These are phyloP conservation scores for Apeira syringaria DNA, from an alignment of 2,888 invertebrate species.

Conservation along the genomic window DNA sequence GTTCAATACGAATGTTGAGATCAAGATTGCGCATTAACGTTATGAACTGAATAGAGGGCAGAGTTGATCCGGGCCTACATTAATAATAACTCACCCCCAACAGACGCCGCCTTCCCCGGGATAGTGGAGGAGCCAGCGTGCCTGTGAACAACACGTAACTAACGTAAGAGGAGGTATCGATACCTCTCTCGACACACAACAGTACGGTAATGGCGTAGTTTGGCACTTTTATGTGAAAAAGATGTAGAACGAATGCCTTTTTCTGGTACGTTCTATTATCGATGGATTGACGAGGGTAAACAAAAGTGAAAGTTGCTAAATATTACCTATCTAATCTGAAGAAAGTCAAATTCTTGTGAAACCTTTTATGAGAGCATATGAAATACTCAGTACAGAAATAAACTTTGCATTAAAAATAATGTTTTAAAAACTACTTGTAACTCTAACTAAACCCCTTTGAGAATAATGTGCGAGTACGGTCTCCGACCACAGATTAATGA, in stretches of 20 bases:
- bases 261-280: neutral
- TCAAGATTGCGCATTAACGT: slow-evolving; percentile 65
- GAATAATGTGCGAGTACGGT: too few species aligned
- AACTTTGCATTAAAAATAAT: too few species aligned
- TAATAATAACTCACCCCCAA: slow-evolving; percentile 44
- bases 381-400: too few species aligned
- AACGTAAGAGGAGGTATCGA: too few species aligned
- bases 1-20: slow-evolving; percentile 55
- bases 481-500: too few species aligned
- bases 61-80: slow-evolving; percentile 57
- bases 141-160: slow-evolving; percentile 53
- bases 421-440: too few species aligned
- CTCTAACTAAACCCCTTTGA: too few species aligned
- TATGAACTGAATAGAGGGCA: slow-evolving; percentile 64
- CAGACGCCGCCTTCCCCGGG: slow-evolving; percentile 49
- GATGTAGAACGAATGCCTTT: slow-evolving; percentile 6
- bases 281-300: slow-evolving; percentile 10
- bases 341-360: too few species aligned
- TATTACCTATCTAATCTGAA: too few species aligned
- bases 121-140: slow-evolving; percentile 48
- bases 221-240: slow-evolving; percentile 13
- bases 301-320: neutral
- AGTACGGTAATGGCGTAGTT: slow-evolving; percentile 6
- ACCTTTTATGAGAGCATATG: too few species aligned
- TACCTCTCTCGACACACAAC: slow-evolving; percentile 16